Percentiles rank a stretch among this genome's conserved stretches.
phyloP scores from a whole-genome alignment of 2,797 vertebrate species.

The Helostoma temminkii region DNA sequence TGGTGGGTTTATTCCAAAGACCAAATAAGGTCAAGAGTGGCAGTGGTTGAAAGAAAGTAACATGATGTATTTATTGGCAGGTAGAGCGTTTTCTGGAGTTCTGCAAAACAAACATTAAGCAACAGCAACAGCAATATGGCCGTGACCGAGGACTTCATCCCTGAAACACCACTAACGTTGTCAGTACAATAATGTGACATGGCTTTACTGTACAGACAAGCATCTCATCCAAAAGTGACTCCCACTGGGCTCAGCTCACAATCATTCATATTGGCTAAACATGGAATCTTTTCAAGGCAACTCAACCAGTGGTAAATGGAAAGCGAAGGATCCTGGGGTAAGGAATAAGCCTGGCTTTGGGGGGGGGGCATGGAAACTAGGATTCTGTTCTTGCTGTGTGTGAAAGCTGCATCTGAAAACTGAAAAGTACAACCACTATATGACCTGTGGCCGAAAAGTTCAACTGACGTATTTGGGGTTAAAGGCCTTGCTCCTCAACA shows the following conservation, averaged over 20 bases:
- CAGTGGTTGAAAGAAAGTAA: neutral
- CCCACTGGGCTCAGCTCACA: constrained; percentile 74
- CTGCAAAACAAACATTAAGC: neutral
- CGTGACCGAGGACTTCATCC: neutral
- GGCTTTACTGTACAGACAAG: constrained; percentile 47
- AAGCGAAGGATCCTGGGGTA: constrained; percentile 69
- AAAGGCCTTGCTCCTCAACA: no score
- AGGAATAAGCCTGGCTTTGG: constrained; percentile 34
- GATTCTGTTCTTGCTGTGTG: neutral
- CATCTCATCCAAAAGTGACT: constrained; percentile 45
- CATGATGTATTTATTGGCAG: constrained; percentile 1
- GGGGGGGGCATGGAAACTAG: constrained; percentile 5
- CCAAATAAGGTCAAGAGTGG: constrained; percentile 43
- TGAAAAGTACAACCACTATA: constrained; percentile 3
- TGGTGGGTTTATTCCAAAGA: constrained; percentile 50
- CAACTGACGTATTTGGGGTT: no score
- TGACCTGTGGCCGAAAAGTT: no score
- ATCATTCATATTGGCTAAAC: constrained; percentile 74
- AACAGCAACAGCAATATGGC: neutral
- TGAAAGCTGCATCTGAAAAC: neutral
- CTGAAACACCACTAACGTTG: neutral
- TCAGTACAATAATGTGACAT: constrained; percentile 22
- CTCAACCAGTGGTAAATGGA: constrained; percentile 70
- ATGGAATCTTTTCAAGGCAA: constrained; percentile 73
- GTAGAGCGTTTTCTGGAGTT: neutral